Evolutionary conservation across 2,113 vertebrate genomes (phyloP), one percentile per base, ranked within the genome.

Genomic region (Gila orcuttii): DNA sequence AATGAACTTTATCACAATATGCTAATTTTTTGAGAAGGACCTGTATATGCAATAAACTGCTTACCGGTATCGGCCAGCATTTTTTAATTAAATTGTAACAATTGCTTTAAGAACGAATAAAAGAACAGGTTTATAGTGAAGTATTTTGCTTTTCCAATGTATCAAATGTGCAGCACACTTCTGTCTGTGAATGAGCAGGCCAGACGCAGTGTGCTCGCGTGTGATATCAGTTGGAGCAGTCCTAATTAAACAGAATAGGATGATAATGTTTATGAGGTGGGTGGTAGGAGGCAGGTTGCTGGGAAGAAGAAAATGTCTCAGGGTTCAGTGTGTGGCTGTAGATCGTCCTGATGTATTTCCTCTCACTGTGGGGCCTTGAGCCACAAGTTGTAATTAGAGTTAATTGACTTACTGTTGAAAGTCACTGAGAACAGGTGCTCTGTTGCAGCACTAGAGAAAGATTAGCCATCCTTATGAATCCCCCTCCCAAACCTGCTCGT

Each of bases 401-500:
- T 87, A 90, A 90, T 84, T 87, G 81, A 86, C 86, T 86, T 25
- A 25, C 76, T 77, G 59, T 59, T 50, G 42, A 78, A 86, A 82
- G 74, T 78, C 45, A 84, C 23, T 42, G 17, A 55, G 33, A 76
- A 17, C 71, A 73, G 74, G 71, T 55, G 69, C 75, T 78, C 36
- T 23, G 15, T n/a, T 79, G 83, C 15, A 45, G 28, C 50, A 60
- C 31, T 12, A 21, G 33, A 4, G 2, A 1, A 71, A 23, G 68
- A 71, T 71, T 71, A 39, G 55, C 33, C 77, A 79, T 77, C 75
- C 28, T 77, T 77, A 78, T 33, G 19, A 79, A 60, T 60, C 50
- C 50, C 50, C 42, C 39, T 47, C 42, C n/a, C n/a, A 76, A 71
- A 71, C 73, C 12, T 3, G 73, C 42, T 75, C 42, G 25, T 50